Evolutionary conservation across 2,113 vertebrate genomes (phyloP).

Genomic region (Brevimyrus niger): DNA sequence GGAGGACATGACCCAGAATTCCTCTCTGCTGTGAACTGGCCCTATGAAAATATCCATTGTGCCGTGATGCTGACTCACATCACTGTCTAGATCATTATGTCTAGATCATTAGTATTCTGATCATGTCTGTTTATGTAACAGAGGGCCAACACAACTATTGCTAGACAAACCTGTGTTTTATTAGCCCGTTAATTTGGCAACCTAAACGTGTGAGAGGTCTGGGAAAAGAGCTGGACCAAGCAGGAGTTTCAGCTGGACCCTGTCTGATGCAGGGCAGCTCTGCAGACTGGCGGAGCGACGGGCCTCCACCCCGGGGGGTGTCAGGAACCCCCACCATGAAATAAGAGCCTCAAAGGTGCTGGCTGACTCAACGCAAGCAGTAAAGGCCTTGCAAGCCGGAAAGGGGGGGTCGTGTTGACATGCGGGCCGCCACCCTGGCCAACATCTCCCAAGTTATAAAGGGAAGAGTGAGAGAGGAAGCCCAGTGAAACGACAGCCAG

Average conservation of each 20-base stretch:
- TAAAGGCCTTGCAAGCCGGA: slow-evolving; percentile 10
- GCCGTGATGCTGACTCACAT: neutral
- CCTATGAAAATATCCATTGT: neutral
- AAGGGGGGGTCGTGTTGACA: slow-evolving; percentile 16
- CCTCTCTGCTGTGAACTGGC: neutral
- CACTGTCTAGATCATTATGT: neutral
- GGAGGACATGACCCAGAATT: neutral
- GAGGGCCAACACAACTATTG: neutral
- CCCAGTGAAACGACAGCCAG: slow-evolving; percentile 20
- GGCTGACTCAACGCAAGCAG: slow-evolving; percentile 10
- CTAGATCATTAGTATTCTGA: neutral
- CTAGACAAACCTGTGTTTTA: neutral
- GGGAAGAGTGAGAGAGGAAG: slow-evolving; percentile 42
- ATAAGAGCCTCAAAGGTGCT: slow-evolving; percentile 12
- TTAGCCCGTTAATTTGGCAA: neutral
- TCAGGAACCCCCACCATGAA: neutral
- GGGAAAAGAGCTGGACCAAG: neutral
- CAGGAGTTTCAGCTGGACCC: neutral
- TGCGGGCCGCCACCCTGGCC: slow-evolving; percentile 1
- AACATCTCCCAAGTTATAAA: slow-evolving; percentile 43
- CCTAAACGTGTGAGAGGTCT: neutral
- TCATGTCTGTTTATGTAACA: neutral
- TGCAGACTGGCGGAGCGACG: neutral
- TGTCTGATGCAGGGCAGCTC: neutral
- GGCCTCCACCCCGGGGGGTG: neutral